Base-by-base conservation (phyloP, 2,888 invertebrate genomes). In the Diaprepes abbreviatus region DNA sequence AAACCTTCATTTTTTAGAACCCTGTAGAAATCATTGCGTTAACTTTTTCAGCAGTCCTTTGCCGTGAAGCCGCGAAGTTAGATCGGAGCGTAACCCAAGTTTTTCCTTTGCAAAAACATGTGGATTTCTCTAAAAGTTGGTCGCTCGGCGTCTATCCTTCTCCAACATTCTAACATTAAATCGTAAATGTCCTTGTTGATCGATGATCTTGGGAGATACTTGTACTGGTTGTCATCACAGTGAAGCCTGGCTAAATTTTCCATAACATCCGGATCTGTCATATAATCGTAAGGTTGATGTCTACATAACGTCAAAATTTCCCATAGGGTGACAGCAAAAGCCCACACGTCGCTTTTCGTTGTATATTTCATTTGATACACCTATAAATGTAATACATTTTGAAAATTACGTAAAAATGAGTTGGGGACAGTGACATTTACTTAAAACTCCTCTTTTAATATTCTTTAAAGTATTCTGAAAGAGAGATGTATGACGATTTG, bases 341-440 rank as follows among this genome's bases (percentile, higher is more conserved):
- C 90, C 95, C 96, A 96, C 0, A 95, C 94, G 83, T 96, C 96
- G 79, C 92, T 93, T 84, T 94, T 93, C 68, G 94, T 94, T 60
- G 95, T 93, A 84, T 95, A 95, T 62, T 74, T 76, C 71, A 68
- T 64, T 59, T 71, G 67, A 38, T 67, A 71, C 1, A 71, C 71
- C 71, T 70, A 24, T n/a, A 65, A 65, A 17, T 24, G n/a, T n/a
- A n/a, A n/a, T n/a, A n/a, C n/a, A n/a, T n/a, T n/a, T n/a, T n/a
- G n/a, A n/a, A n/a, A n/a, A n/a, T n/a, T n/a, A n/a, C n/a, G n/a
- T n/a, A n/a, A n/a, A n/a, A n/a, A n/a, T n/a, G n/a, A n/a, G n/a
- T n/a, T n/a, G n/a, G n/a, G n/a, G n/a, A n/a, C n/a, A n/a, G n/a
- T n/a, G n/a, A n/a, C n/a, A n/a, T n/a, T n/a, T n/a, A n/a, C n/a